These are phyloP conservation scores for Coelopa frigida DNA, from an alignment of 1,140 invertebrate species.

Conservation along the genomic window DNA sequence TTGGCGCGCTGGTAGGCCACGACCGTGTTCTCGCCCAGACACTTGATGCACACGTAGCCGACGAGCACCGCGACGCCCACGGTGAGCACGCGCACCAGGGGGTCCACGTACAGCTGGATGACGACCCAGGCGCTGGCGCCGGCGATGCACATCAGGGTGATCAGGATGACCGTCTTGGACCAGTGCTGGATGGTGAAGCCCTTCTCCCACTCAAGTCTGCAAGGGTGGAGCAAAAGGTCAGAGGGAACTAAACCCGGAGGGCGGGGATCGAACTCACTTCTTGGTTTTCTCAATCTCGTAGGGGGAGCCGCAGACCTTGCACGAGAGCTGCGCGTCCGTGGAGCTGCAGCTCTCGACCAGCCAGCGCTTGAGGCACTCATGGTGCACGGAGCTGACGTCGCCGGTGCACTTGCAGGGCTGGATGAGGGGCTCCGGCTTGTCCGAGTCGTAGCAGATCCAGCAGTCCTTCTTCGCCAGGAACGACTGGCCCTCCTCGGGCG, in stretches of 20 bases:
- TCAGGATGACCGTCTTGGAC: slow-evolving; percentile 56
- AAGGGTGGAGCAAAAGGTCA: slow-evolving; percentile 9
- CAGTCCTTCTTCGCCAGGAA: slow-evolving; percentile 61
- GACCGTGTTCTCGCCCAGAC: slow-evolving; percentile 76
- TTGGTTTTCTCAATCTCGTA: slow-evolving; percentile 66
- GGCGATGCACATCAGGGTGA: slow-evolving; percentile 67
- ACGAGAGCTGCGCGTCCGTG: slow-evolving; percentile 55
- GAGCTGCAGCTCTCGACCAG: slow-evolving; percentile 61
- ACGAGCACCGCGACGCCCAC: slow-evolving; percentile 73
- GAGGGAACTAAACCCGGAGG: not conserved
- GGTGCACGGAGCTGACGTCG: slow-evolving; percentile 83
- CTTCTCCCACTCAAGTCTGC: slow-evolving; percentile 68
- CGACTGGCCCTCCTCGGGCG: slow-evolving; percentile 45
- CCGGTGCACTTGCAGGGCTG: slow-evolving; percentile 85
- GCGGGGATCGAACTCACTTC: slow-evolving; percentile 39
- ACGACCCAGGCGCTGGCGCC: slow-evolving; percentile 72
- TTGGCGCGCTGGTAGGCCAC: slow-evolving; percentile 81
- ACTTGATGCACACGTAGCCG: slow-evolving; percentile 75
- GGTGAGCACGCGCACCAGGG: slow-evolving; percentile 68
- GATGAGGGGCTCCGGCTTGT: slow-evolving; percentile 74
- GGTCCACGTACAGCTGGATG: slow-evolving; percentile 70
- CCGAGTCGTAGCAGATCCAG: slow-evolving; percentile 89
- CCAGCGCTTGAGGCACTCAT: slow-evolving; percentile 86
- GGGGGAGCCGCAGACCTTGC: slow-evolving; percentile 71
- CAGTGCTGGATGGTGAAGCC: slow-evolving; percentile 74